These are phyloP conservation scores for Alcis repandata DNA, from an alignment of 2,888 invertebrate species.

Conservation along the genomic window DNA sequence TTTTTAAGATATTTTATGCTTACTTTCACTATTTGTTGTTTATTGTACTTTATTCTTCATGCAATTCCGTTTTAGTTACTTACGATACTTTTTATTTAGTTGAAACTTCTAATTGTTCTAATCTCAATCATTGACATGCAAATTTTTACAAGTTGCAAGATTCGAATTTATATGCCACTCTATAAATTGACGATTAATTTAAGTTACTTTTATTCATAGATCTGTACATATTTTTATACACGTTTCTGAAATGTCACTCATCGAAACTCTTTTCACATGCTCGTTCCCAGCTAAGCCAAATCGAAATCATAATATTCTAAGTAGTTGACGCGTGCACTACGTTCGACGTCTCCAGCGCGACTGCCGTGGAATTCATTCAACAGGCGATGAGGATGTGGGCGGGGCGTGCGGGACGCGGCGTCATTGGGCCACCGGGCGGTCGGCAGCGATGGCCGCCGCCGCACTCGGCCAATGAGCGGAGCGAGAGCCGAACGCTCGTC, in stretches of 20 bases:
- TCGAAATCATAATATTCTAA: constrained; percentile 41
- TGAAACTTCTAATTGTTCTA: no score
- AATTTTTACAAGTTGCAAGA: constrained; percentile 20
- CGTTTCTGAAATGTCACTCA: constrained; percentile 40
- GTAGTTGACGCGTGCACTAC: constrained; percentile 56
- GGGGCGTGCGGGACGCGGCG: constrained; percentile 83
- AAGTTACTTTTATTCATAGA: constrained; percentile 2
- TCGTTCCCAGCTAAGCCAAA: constrained; percentile 43
- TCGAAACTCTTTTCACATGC: constrained; percentile 44
- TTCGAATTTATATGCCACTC: constrained; percentile 17
- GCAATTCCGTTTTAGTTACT: background rate
- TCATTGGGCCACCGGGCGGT: constrained; percentile 77
- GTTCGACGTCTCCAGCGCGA: constrained; percentile 65
- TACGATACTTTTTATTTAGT: no score
- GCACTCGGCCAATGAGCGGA: constrained; percentile 84
- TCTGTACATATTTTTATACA: constrained; percentile 18
- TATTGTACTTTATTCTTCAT: background rate
- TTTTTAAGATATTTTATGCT: background rate
- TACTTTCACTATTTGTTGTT: constrained; percentile 22
- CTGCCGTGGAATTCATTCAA: constrained; percentile 82
- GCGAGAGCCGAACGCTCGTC: constrained; percentile 83
- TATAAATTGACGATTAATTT: constrained; percentile 1
- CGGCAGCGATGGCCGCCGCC: constrained; percentile 82
- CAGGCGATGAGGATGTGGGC: constrained; percentile 82
- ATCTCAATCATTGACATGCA: no score